These are phyloP conservation scores for Epirrhoe tristata DNA, from an alignment of 2,888 invertebrate genomes.

Conservation along the genomic window DNA sequence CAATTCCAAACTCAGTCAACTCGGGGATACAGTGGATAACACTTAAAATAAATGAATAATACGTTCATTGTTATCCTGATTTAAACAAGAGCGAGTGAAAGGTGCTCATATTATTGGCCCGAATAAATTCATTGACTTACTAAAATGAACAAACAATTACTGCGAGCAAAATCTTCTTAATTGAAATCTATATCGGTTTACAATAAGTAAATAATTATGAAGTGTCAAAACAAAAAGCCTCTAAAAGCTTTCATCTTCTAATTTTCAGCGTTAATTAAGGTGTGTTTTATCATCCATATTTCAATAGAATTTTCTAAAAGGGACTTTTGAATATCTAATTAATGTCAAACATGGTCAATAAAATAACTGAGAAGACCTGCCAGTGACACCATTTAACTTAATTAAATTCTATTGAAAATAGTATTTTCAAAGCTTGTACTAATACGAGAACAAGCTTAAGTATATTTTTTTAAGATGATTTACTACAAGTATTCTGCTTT, in stretches of 20 bases:
- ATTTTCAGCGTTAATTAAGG: constrained; percentile 55
- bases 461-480: neutral
- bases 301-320: constrained; percentile 43
- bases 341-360: constrained; percentile 47
- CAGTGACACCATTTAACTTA: constrained; percentile 7
- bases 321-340: constrained; percentile 46
- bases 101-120: too few relatives aligned
- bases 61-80: too few relatives aligned
- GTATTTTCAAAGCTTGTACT: neutral
- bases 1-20: neutral
- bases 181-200: constrained; percentile 44
- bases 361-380: constrained; percentile 29
- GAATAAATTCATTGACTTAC: neutral
- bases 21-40: neutral
- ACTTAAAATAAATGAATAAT: neutral
- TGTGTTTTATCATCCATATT: constrained; percentile 47
- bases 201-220: constrained; percentile 52
- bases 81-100: too few relatives aligned
- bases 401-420: constrained; percentile 1
- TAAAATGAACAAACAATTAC: neutral
- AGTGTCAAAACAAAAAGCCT: constrained; percentile 57
- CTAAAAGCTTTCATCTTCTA: constrained; percentile 53
- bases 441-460: neutral
- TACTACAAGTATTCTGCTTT: too few relatives aligned
- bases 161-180: constrained; percentile 30